Percentiles rank a stretch among this genome's conserved stretches.
phyloP scores from a whole-genome alignment of 2,113 vertebrate genomes.

The Tauraco erythrolophus region DNA sequence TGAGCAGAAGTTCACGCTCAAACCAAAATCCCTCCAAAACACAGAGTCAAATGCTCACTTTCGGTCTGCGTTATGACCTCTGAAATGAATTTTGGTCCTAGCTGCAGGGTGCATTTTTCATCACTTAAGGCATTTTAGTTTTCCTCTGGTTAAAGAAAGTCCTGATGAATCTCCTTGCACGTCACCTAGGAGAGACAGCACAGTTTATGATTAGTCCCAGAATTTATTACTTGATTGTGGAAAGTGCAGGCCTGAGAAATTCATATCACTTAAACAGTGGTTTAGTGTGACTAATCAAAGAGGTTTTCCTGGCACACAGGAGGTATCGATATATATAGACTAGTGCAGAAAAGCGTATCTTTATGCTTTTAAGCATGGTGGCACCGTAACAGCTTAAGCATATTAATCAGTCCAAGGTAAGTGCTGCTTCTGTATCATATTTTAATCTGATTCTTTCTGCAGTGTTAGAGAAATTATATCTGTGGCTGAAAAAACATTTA shows the following conservation, averaged over 20 bases:
- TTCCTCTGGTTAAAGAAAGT: slow-evolving; percentile 14
- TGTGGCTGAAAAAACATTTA: slow-evolving; percentile 46
- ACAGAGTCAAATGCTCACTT: neutral
- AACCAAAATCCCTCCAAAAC: neutral
- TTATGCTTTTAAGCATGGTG: slow-evolving; percentile 70
- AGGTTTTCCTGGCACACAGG: slow-evolving; percentile 71
- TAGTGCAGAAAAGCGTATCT: slow-evolving; percentile 44
- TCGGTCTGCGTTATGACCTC: neutral
- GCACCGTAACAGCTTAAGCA: slow-evolving; percentile 50
- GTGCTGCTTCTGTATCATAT: slow-evolving; percentile 59
- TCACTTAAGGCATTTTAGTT: neutral
- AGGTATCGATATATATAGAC: slow-evolving; percentile 69
- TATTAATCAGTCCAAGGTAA: slow-evolving; percentile 76
- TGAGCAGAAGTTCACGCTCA: neutral
- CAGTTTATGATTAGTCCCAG: slow-evolving; percentile 42
- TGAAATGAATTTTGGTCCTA: neutral
- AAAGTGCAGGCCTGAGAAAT: slow-evolving; percentile 60
- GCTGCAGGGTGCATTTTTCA: neutral
- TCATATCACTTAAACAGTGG: slow-evolving; percentile 64
- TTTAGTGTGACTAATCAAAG: slow-evolving; percentile 77
- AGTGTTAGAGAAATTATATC: slow-evolving; percentile 59
- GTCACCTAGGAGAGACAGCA: neutral
- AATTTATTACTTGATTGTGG: slow-evolving; percentile 77
- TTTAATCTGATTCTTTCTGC: slow-evolving; percentile 72
- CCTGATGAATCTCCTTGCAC: neutral